A percentile compares a stretch with the other conserved stretches of the same genome.
phyloP scores from a whole-genome alignment of 2,888 invertebrate genomes.

The Criorhina ranunculi region DNA sequence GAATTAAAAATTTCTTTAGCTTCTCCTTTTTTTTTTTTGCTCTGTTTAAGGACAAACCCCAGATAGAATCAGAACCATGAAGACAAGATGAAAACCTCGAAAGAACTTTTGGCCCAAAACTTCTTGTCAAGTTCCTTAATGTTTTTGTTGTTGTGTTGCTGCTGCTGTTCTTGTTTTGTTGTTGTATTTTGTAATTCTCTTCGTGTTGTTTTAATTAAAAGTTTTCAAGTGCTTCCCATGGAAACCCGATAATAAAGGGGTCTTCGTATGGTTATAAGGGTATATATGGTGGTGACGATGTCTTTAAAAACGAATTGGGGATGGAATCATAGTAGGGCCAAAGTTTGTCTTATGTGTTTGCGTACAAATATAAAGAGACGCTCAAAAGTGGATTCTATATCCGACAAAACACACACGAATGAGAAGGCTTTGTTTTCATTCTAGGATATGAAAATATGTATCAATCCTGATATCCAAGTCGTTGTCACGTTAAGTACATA shows the following conservation, averaged over 20 bases:
- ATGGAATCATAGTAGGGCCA: constrained; percentile 11
- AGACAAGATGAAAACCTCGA: constrained; percentile 17
- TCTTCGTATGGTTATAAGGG: not conserved
- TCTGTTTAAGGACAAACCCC: constrained; percentile 21
- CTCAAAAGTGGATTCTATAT: constrained; percentile 7
- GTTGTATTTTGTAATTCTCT: constrained; percentile 16
- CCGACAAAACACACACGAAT: constrained; percentile 7
- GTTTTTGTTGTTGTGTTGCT: constrained; percentile 17
- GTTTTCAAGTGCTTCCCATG: constrained; percentile 56
- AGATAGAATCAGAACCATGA: constrained; percentile 5
- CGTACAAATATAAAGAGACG: constrained; percentile 21
- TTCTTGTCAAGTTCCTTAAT: constrained; percentile 31
- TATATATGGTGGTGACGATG: not conserved
- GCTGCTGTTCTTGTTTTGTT: constrained; percentile 19
- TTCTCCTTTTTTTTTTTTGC: constrained; percentile 21
- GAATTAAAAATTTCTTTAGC: constrained; percentile 34
- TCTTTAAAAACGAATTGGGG: constrained; percentile 15
- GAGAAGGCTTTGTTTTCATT: constrained; percentile 11
- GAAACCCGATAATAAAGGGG: constrained; percentile 35
- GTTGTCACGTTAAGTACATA: constrained; percentile 38
- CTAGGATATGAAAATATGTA: constrained; percentile 41
- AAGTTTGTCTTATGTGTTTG: constrained; percentile 39
- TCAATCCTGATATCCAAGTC: constrained; percentile 52
- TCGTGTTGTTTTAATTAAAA: constrained; percentile 74
- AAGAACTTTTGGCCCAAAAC: constrained; percentile 37